Conservation (phyloP, 2,113 vertebrate genomes). For the Lagopus leucura region DNA sequence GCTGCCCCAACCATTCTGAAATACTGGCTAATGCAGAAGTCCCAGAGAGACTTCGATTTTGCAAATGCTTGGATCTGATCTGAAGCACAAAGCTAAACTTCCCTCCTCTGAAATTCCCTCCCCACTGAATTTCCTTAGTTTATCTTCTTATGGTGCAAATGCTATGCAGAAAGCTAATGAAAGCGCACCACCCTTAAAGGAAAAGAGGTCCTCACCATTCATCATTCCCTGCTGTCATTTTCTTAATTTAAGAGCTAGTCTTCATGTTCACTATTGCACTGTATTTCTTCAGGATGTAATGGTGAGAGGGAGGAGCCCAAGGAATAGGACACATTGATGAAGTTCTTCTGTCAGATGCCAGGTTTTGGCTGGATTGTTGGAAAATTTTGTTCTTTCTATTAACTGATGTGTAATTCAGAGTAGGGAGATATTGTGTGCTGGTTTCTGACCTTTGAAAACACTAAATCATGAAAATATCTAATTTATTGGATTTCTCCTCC, state of each 20-base stretch:
- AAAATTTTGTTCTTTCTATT: slow-evolving; percentile 70
- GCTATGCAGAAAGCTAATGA: neutral
- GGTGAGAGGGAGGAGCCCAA: neutral
- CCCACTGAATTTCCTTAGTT: neutral
- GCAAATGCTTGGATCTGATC: neutral
- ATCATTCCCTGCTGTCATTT: neutral
- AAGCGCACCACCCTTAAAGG: neutral
- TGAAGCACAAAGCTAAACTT: neutral
- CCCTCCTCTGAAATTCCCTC: no score
- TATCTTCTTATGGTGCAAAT: neutral
- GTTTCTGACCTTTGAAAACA: slow-evolving; percentile 72
- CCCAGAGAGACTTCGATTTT: neutral
- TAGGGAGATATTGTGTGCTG: slow-evolving; percentile 64
- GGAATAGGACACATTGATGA: slow-evolving; percentile 10
- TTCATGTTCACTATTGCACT: neutral
- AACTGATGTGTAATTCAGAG: slow-evolving; percentile 56
- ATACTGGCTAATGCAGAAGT: neutral
- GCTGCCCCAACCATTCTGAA: neutral
- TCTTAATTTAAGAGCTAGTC: neutral
- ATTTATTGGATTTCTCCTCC: slow-evolving; percentile 72
- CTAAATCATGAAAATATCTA: slow-evolving; percentile 74
- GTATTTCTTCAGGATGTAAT: neutral
- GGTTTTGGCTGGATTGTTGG: slow-evolving; percentile 70
- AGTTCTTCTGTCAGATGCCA: slow-evolving; percentile 46
- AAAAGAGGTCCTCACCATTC: neutral